Evolutionary conservation across 2,888 invertebrate species (phyloP).

Genomic region (Camponotus fellah): DNA sequence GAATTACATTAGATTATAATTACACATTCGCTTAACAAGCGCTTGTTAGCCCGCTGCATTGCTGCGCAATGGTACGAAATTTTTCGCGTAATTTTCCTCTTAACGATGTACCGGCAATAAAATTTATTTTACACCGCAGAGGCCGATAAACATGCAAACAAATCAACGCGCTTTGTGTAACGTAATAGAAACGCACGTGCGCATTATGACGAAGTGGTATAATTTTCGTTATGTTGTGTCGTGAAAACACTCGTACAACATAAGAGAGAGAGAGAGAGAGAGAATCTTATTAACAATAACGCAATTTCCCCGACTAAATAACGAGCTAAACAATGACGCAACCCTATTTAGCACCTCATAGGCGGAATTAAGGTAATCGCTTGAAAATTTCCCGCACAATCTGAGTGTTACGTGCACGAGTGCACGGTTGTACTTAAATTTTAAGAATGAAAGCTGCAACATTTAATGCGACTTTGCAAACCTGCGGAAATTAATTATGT

Average conservation of each 20-base stretch:
- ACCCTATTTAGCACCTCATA: slow-evolving; percentile 19
- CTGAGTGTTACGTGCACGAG: slow-evolving; percentile 14
- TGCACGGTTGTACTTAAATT: slow-evolving; percentile 18
- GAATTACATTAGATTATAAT: slow-evolving; percentile 55
- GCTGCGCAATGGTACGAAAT: slow-evolving; percentile 8
- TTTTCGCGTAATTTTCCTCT: slow-evolving; percentile 41
- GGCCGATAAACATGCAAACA: slow-evolving; percentile 34
- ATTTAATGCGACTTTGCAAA: slow-evolving; percentile 33
- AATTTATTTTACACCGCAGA: slow-evolving; percentile 37
- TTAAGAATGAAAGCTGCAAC: slow-evolving; percentile 27
- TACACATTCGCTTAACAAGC: slow-evolving; percentile 54
- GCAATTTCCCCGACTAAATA: slow-evolving; percentile 32
- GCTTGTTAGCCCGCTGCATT: slow-evolving; percentile 28
- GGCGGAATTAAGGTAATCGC: slow-evolving; percentile 35
- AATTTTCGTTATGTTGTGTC: slow-evolving; percentile 13
- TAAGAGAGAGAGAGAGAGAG: background rate
- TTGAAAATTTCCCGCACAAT: slow-evolving; percentile 4
- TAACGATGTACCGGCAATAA: slow-evolving; percentile 36
- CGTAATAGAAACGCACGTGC: slow-evolving; percentile 11
- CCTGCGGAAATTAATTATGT: slow-evolving; percentile 39
- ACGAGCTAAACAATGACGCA: slow-evolving; percentile 21
- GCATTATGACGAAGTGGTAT: background rate
- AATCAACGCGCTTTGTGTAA: slow-evolving; percentile 31
- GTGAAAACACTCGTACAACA: background rate
- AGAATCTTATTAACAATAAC: slow-evolving; percentile 41